A percentile compares a stretch with the other conserved stretches of the same genome.
Evolutionary conservation across 2,888 invertebrate genomes (phyloP).

Genomic region (Crematogaster levior): DNA sequence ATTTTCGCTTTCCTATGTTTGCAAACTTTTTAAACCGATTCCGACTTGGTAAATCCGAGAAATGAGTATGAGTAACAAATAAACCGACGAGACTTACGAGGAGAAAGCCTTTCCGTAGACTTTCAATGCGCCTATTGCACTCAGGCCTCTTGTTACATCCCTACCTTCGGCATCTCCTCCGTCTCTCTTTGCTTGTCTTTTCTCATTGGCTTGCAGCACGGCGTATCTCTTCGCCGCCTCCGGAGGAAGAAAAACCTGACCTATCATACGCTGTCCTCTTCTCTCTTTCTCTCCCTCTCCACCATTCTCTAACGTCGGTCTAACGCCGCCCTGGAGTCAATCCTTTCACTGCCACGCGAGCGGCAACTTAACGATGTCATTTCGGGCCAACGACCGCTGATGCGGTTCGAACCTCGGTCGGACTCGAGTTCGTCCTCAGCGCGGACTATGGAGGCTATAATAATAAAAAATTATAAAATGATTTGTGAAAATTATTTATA

Average conservation of each 20-base stretch:
- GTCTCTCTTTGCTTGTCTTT: conserved; percentile 28
- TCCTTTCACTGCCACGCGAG: conserved; percentile 67
- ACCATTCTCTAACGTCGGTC: conserved; percentile 54
- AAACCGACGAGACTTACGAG: background rate
- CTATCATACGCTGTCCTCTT: conserved; percentile 53
- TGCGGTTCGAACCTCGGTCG: conserved; percentile 21
- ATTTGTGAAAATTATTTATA: background rate
- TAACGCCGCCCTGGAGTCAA: conserved; percentile 56
- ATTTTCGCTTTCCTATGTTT: background rate
- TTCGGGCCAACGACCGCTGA: conserved; percentile 64
- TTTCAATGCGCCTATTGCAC: conserved; percentile 32
- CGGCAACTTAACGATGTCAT: conserved; percentile 64
- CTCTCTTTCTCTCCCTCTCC: background rate
- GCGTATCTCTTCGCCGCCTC: conserved; percentile 38
- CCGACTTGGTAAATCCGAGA: background rate
- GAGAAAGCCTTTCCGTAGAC: conserved; percentile 42
- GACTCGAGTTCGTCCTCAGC: background rate
- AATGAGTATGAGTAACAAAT: background rate
- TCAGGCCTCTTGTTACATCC: conserved; percentile 17
- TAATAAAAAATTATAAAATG: background rate
- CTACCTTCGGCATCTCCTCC: conserved; percentile 13
- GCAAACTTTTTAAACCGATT: background rate
- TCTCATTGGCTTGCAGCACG: conserved; percentile 44
- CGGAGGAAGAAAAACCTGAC: conserved; percentile 58
- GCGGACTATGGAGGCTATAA: background rate